phyloP scores from a whole-genome alignment of 2,113 vertebrate genomes.

The Setophaga kirtlandii region DNA sequence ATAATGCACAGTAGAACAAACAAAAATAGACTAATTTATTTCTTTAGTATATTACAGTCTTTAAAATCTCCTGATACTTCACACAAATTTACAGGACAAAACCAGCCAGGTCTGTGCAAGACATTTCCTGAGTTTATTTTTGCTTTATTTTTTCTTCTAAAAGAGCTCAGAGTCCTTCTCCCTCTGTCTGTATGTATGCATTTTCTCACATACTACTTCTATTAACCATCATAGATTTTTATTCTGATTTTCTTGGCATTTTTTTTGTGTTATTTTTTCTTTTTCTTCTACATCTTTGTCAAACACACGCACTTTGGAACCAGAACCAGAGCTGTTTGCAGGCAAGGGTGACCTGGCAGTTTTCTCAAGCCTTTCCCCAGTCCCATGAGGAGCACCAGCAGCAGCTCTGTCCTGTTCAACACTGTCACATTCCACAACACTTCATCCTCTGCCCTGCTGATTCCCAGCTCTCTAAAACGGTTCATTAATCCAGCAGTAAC shows the following conservation, averaged over 20 bases:
- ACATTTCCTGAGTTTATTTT: not conserved
- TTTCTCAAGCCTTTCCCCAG: not conserved
- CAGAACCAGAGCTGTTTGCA: not conserved
- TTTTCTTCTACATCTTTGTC: not conserved
- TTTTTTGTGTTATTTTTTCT: not conserved
- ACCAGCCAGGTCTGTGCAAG: not conserved
- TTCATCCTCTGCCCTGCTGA: not conserved
- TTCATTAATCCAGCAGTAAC: conserved; percentile 37
- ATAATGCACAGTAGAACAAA: not conserved
- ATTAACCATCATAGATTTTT: not conserved
- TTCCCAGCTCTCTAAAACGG: not conserved
- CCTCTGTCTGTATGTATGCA: not conserved
- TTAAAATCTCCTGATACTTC: not conserved
- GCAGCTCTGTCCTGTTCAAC: not conserved
- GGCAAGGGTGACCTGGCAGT: not conserved
- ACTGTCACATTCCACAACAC: not conserved
- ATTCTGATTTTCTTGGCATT: not conserved
- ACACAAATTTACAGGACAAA: not conserved
- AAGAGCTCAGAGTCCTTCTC: not conserved
- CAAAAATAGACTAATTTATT: not conserved
- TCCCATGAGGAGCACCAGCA: not conserved
- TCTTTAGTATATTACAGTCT: not conserved
- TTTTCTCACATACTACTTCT: not conserved
- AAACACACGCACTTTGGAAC: not conserved
- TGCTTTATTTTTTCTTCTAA: not conserved